Base-by-base conservation (phyloP, 2,888 invertebrate species). In the Tortricodes alternella region DNA sequence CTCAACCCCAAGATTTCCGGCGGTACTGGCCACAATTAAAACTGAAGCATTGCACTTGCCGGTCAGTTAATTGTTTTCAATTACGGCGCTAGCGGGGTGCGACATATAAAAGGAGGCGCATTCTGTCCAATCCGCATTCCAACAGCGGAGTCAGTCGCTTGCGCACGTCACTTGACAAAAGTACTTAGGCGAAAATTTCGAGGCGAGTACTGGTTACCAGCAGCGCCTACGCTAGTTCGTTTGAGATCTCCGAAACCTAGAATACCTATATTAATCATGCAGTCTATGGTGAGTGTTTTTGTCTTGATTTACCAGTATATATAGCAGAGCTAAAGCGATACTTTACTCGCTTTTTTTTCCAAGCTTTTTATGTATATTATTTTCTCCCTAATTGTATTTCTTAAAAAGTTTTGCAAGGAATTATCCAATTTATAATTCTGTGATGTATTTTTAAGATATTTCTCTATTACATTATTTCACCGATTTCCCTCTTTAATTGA, bases 181-280 rank as follows among this genome's bases (percentile, higher is more conserved):
- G n/a, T 18, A 70, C 89, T 89, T 90, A 90, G 90, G 79, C 89
- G 90, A 85, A 89, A 90, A 73, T 90, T 83, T 81, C 88, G 83
- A 82, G 79, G 89, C 90, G 90, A 90, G 88, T 90, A 83, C 89
- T 89, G 89, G 73, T 62, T 60, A 60, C 68, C 89, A 89, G 90
- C 85, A 90, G 90, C 90, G 90, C 85, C 81, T 81, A 78, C 64
- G 85, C 76, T 82, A 90, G 90, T 90, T 90, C 89, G 89, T 90
- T 90, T 90, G 88, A 88, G 89, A 90, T 90, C 89, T 89, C 89
- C 71, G 70, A 68, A 73, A 80, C 62, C 66, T 73, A 83, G 83
- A 76, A 68, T 79, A 78, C 41, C 41, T 74, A 79, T 74, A 76
- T 62, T 80, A 86, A 89, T 90, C 89, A 90, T 90, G 89, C 88